A percentile compares a stretch with the other conserved stretches of the same genome.
These are phyloP conservation scores for Podabrus alpinus DNA, from an alignment of 2,888 invertebrate genomes.

Conservation along the genomic window DNA sequence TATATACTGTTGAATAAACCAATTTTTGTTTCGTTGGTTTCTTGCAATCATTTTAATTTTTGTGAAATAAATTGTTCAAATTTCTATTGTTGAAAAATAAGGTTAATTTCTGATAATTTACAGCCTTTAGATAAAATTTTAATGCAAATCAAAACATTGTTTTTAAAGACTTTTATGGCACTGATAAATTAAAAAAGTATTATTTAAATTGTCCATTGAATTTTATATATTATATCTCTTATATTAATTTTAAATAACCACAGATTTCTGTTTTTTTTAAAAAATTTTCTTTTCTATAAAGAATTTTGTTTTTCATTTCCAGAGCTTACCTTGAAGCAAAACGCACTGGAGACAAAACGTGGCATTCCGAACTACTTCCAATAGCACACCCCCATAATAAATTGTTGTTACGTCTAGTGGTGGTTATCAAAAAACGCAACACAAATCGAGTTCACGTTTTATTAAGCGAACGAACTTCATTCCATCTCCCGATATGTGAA, in stretches of 20 bases:
- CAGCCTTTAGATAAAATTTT: neutral
- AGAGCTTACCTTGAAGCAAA: conserved; percentile 31
- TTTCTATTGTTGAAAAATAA: neutral
- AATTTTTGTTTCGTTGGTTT: neutral
- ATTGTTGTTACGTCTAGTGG: conserved; percentile 76
- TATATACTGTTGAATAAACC: conserved; percentile 12
- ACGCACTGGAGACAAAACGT: conserved; percentile 51
- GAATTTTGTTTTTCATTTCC: conserved; percentile 1
- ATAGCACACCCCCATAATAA: conserved; percentile 70
- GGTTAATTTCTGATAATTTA: neutral
- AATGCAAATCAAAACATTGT: neutral
- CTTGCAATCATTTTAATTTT: neutral
- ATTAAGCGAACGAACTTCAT: conserved; percentile 80
- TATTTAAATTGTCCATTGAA: neutral
- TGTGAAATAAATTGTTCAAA: neutral
- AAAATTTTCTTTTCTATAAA: too few species aligned
- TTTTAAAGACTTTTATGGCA: neutral
- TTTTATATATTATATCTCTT: too few species aligned
- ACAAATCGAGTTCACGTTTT: conserved; percentile 85
- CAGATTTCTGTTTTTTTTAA: too few species aligned
- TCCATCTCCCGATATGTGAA: conserved; percentile 87
- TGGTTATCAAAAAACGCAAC: conserved; percentile 79
- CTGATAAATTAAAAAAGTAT: neutral
- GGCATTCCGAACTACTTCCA: conserved; percentile 77
- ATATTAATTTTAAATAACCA: too few species aligned